Evolutionary conservation across 1,140 invertebrate species (phyloP), one percentile per base, ranked within the genome.

Genomic region (Holcopasites calliopsidis): DNA sequence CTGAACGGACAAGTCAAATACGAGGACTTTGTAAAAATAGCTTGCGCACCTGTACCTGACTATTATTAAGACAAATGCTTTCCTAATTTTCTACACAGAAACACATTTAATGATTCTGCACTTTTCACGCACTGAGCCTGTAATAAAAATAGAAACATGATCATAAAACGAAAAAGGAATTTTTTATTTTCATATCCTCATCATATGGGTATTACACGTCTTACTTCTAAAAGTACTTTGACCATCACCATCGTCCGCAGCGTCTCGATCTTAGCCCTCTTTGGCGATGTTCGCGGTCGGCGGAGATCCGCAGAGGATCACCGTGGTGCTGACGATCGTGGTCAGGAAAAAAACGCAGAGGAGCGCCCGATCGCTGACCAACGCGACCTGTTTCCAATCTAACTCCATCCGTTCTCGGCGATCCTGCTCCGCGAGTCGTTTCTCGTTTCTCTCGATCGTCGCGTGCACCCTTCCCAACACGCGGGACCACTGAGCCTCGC

Each of bases 21-120:
- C 88, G 95, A 97, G 85, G 97, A 98, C 87, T 98, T 99, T 91
- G 95, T 98, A 0, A 97, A 97, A 90, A 97, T 98, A 84, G 95
- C 97, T 8, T 97, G 97, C 92, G 97, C 97, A 26, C 98, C 98
- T 5, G 95, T 98, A 21, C 97, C 97, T 28, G 97, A 99, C 91
- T 99, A 98, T 91, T 99, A 98, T 87, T 98, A 91, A 93, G 8
- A 64, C 13, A 28, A 26, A 23, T 65, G 49, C 28, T 73, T n/a
- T 18, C 31, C 13, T 57, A 58, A 76, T 50, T 52, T 54, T 60
- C 65, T n/a, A n/a, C n/a, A n/a, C n/a, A n/a, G n/a, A n/a, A n/a
- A n/a, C n/a, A n/a, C n/a, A n/a, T n/a, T n/a, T n/a, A n/a, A n/a
- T n/a, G n/a, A n/a, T n/a, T n/a, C n/a, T n/a, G n/a, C n/a, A n/a